Evolutionary conservation across 2,797 vertebrate genomes (phyloP).

Genomic region (Bufotes viridis): DNA sequence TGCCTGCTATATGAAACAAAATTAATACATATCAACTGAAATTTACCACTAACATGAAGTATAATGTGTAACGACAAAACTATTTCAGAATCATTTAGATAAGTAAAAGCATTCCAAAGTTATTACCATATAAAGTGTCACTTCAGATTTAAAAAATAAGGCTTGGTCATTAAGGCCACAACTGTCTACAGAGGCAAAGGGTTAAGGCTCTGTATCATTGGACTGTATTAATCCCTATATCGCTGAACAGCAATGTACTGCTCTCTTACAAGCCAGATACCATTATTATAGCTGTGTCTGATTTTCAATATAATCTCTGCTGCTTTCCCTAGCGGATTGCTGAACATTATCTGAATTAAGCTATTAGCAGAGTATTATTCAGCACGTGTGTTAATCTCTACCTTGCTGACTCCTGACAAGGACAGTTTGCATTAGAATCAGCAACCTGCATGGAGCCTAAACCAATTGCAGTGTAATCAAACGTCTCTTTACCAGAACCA

Average conservation of each 20-base stretch:
- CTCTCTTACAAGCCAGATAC: constrained; percentile 20
- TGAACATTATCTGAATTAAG: constrained; percentile 77
- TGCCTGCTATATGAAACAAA: too few relatives aligned
- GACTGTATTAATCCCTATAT: constrained; percentile 5
- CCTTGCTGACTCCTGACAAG: constrained; percentile 59
- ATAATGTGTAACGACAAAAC: too few relatives aligned
- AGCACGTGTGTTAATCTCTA: constrained; percentile 76
- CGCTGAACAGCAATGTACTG: neutral
- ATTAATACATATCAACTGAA: too few relatives aligned
- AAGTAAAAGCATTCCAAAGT: too few relatives aligned
- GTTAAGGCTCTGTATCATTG: neutral
- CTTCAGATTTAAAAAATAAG: too few relatives aligned
- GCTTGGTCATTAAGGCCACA: too few relatives aligned
- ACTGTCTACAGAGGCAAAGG: too few relatives aligned
- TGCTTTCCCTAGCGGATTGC: constrained; percentile 39
- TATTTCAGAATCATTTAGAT: too few relatives aligned
- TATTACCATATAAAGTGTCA: too few relatives aligned
- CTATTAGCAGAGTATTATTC: constrained; percentile 75
- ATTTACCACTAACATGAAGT: too few relatives aligned
- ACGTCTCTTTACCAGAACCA: neutral
- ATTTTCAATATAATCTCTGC: constrained; percentile 40
- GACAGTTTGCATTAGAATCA: constrained; percentile 43
- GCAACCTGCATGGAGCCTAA: constrained; percentile 6
- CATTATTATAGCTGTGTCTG: constrained; percentile 12
- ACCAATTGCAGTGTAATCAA: constrained; percentile 21